Evolutionary conservation across 2,888 invertebrate species (phyloP), one percentile per base, ranked within the genome.

Genomic region (Habroteleia sp.): DNA sequence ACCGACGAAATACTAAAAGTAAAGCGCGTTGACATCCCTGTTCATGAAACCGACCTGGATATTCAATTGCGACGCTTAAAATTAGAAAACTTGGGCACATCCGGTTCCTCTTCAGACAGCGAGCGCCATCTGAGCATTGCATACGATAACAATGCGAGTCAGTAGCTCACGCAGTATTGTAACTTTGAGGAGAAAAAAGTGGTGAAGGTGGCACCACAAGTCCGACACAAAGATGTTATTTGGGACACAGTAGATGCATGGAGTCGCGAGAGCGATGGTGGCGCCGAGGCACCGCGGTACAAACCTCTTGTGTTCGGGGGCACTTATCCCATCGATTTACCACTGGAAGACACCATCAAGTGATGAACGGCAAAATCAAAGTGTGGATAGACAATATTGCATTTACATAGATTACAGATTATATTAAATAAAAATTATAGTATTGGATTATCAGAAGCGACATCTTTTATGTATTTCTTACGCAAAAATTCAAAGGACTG

Each of bases 251-350:
- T 93, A 44, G 93, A 93, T 81, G 89, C 90, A 31, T 93, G 93
- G 93, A 86, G 83, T 27, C 76, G 76, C 3, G 81, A 79, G 33
- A 79, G 79, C 52, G 83, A 74, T 6, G 74, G 62, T 7, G 68
- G 69, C 25, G 58, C 35, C 2, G 78, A 81, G 14, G 41, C 46
- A 13, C 79, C 80, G 13, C 75, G 80, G 10, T 92, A 90, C 84
- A 92, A 92, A 83, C 93, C 93, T 72, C 91, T 96, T 41, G 91
- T 95, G 73, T 96, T 95, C 87, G 95, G 95, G 80, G 96, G 96
- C 52, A 96, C 96, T 1, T 96, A 92, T 90, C 96, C 96, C 2
- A 96, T 96, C 78, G 96, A 96, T 86, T 91, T 91, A 83, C 95
- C 95, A 1, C 80, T 89, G 63, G 73, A 17, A 86, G 88, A 23